These are phyloP conservation scores for Cyanoderma ruficeps DNA, from an alignment of 2,113 vertebrate genomes.

Conservation along the genomic window DNA sequence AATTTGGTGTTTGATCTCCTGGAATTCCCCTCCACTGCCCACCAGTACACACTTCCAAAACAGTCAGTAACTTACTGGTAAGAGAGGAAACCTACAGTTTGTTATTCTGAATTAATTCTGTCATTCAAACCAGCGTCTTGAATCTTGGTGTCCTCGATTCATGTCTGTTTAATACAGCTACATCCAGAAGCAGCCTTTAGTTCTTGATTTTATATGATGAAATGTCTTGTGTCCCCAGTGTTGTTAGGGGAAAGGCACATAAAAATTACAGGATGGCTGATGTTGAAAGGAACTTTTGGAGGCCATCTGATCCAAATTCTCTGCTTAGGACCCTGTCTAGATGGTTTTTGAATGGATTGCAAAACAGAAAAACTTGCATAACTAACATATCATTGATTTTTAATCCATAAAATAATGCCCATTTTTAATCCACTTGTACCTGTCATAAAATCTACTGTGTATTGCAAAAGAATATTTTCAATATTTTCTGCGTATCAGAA, in stretches of 20 bases:
- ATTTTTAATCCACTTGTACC: neutral
- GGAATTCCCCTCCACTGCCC: neutral
- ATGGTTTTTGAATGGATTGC: neutral
- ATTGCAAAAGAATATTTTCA: neutral
- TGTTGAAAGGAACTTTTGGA: neutral
- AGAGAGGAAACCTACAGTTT: neutral
- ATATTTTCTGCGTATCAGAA: neutral
- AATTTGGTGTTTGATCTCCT: neutral
- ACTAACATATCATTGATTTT: neutral
- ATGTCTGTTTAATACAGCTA: neutral
- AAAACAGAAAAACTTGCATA: neutral
- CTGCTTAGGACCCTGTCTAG: neutral
- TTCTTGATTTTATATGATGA: neutral
- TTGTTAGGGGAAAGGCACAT: neutral
- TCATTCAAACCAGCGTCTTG: neutral
- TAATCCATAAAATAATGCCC: neutral
- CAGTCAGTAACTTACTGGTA: neutral
- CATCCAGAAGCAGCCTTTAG: neutral
- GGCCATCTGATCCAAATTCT: neutral
- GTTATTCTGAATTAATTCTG: neutral
- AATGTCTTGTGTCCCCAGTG: rapidly evolving
- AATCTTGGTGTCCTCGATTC: neutral
- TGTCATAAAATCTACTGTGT: neutral
- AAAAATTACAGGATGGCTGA: neutral
- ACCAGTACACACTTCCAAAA: rapidly evolving